Percentiles rank a stretch among this genome's conserved stretches.
phyloP scores from a whole-genome alignment of 2,113 vertebrate species.

The Brienomyrus longianalis region DNA sequence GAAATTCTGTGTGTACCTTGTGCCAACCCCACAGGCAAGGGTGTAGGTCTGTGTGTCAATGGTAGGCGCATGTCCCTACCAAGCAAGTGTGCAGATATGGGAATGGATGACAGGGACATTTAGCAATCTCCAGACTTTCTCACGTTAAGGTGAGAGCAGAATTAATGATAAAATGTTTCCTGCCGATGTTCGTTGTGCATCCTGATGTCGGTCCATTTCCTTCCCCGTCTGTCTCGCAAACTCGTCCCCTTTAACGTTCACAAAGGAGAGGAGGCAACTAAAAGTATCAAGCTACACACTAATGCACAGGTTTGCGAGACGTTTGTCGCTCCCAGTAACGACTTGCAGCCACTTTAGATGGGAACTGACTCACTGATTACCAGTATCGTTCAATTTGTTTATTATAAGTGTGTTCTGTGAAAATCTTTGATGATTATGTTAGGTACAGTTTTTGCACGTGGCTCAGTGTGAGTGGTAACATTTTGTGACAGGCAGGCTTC shows the following conservation, averaged over 20 bases:
- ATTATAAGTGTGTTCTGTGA: too few species aligned
- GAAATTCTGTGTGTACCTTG: neutral
- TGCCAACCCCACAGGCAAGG: neutral
- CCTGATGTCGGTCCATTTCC: neutral
- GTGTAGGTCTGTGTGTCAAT: too few species aligned
- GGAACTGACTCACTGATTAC: too few species aligned
- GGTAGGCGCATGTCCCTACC: neutral
- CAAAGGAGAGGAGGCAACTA: neutral
- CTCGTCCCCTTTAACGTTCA: neutral
- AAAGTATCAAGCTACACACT: neutral
- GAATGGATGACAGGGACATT: neutral
- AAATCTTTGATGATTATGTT: too few species aligned
- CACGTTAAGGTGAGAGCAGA: neutral
- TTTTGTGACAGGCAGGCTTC: too few species aligned
- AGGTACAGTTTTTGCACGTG: neutral
- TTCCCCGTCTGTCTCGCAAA: too few species aligned
- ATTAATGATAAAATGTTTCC: neutral
- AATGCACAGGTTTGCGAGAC: neutral
- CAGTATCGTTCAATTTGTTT: neutral
- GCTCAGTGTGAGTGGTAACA: neutral
- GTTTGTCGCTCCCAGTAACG: neutral
- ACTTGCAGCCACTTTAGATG: neutral
- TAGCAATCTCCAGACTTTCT: neutral
- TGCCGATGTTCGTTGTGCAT: neutral
- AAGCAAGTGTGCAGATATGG: neutral